Evolutionary conservation across 2,888 invertebrate genomes (phyloP), one percentile per base, ranked within the genome.

Genomic region (Mythimna pallens): DNA sequence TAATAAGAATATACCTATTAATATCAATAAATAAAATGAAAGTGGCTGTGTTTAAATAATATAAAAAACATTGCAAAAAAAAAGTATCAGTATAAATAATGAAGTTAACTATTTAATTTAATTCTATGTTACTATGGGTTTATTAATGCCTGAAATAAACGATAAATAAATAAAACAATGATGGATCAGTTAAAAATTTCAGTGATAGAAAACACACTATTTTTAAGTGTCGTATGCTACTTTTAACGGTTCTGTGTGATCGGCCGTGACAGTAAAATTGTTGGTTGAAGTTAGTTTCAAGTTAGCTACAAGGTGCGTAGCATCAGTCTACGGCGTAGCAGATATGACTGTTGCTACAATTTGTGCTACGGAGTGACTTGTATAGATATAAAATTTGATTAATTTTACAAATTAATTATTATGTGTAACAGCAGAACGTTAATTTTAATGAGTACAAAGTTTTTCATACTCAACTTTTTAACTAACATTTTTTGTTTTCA

Each of bases 321-420:
- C 74, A 52, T 22, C 61, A 22, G 40, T 22, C 22, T 65, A 82
- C 79, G 76, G 43, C 74, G 73, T 81, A 76, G 65, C 47, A 69
- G 40, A 67, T 0, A 30, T 25, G 40, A 12, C 14, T 43, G 65
- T 68, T 7, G 40, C 58, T 76, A 64, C 36, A 36, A 34, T 12
- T 52, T 10, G 58, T 65, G 34, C 22, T 71, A 70, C 34, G 30
- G 22, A 67, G 22, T 70, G 58, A 59, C 9, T n/a, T 22, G 1
- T n/a, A 22, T 3, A 3, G 6, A 22, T 12, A 22, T 12, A 6
- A 40, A 22, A 9, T 40, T n/a, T 40, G 4, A 62, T 22, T 14
- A 3, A 14, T 40, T 12, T n/a, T 40, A 40, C 8, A 34, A 58
- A 10, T 9, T 2, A 55, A 7, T 25, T 2, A 55, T 7, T 25